Evolutionary conservation across 2,113 vertebrate genomes (phyloP), one percentile per base, ranked within the genome.

Genomic region (Dromaius novaehollandiae): DNA sequence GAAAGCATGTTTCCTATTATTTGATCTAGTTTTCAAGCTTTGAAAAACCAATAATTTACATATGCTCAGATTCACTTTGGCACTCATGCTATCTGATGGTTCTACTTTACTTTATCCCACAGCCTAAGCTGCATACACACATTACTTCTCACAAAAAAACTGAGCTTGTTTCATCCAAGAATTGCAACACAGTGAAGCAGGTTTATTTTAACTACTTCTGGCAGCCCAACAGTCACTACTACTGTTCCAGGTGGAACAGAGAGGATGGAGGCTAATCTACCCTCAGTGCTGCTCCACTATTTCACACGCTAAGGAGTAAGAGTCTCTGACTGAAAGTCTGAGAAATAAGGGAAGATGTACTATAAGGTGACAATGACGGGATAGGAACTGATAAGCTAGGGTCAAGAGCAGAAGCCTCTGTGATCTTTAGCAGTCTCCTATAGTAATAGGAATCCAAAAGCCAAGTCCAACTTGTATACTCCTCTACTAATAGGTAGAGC

Each of bases 381-480:
- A 38, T 0, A 61, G 5, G 56, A 84, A 81, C 28, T 64, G 36
- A 14, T 12, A 73, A 58, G 28, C 20, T 50, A 28, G 4, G 76
- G 42, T 22, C 0, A 0, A 65, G 6, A 56, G 34, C 22, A 73
- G 44, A 73, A 0, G 0, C 15, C 51, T 44, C 48, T 38, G 11
- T 21, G 38, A 83, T 74, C 18, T 44, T 84, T 10, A 65, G 48
- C 1, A 44, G 25, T 1, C 51, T 6, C 10, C 8, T 22, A 53
- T 13, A 25, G 24, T 1, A 8, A 69, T 64, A 65, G 24, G 26
- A 64, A 77, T 5, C 48, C 0, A 3, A 21, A 13, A 64, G 4
- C 60, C n/a, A 71, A 71, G 19, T 22, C 21, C 15, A 48, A 18
- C 65, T 34, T 36, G 25, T 53, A 30, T 38, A 34, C 26, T 61